Evolutionary conservation across 2,113 vertebrate species (phyloP), one percentile per base, ranked within the genome.

Genomic region (Carassius gibelio): DNA sequence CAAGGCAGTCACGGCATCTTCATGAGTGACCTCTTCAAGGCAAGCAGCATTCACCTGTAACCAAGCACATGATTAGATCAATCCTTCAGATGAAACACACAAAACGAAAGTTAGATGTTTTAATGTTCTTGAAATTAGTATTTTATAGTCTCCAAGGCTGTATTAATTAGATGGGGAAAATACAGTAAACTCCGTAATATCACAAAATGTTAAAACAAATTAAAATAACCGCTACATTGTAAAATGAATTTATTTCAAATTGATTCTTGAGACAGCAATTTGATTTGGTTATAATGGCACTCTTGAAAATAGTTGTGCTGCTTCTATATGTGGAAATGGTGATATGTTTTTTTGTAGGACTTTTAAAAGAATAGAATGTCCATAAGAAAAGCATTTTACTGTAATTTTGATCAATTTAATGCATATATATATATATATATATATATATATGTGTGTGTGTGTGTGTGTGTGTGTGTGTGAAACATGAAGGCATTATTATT

Each of bases 21-120:
- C 98, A 48, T 99, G 98, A 89, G 95, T 96, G 86, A 99, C 98
- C 90, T 99, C 98, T 93, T 99, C 97, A 89, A 99, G 95, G 90
- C 97, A 97, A 81, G 95, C 92, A 81, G 91, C 92, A 85, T 99
- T 99, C 45, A 99, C 98, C 98, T 99, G 68, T 75, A 88, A 68
- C 21, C 68, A 26, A 84, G 1, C 21, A 86, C 30, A 75, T 59
- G 55, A 59, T 59, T 59, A 78, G 19, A 66, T 76, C 3, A 61
- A 23, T 13, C 2, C 0, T 19, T 69, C 30, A 69, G 71, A 74
- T 45, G 36, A 34, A 30, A 55, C 48, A 59, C 48, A 17, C 8
- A 34, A 78, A 42, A 42, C n/a, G 6, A 2, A 75, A 23, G 38
- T 45, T 42, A 42, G 5, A 42, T 42, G 38, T 7, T 42, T 42